Evolutionary conservation across 2,113 vertebrate genomes (phyloP).

Genomic region (Marmota flaviventris): DNA sequence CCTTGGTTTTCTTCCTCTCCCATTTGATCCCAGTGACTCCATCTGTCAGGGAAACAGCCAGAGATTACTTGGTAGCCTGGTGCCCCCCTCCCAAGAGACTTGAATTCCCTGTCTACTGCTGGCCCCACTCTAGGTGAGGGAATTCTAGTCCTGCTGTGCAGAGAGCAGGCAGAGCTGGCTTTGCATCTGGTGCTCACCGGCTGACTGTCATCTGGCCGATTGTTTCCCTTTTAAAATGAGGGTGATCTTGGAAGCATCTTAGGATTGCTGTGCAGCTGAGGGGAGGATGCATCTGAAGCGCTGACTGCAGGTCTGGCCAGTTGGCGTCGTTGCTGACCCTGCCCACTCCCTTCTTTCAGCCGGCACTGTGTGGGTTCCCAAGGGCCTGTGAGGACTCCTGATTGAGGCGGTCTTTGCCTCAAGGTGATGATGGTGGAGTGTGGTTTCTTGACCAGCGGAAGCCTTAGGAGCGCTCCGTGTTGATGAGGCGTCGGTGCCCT

Average conservation of each 20-base stretch:
- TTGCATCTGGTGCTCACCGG: background rate
- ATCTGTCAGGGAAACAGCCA: background rate
- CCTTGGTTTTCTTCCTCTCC: background rate
- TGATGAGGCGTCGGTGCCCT: background rate
- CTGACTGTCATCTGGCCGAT: background rate
- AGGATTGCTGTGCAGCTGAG: background rate
- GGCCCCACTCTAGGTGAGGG: background rate
- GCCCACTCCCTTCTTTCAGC: background rate
- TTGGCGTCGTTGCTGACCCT: background rate
- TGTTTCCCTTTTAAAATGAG: background rate
- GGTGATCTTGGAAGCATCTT: background rate
- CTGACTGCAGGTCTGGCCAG: background rate
- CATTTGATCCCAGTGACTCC: background rate
- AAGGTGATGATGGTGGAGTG: background rate
- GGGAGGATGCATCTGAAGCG: accelerated
- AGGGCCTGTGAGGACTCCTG: background rate
- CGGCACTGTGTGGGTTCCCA: background rate
- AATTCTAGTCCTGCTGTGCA: background rate
- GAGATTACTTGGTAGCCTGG: background rate
- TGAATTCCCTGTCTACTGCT: background rate
- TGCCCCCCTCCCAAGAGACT: background rate
- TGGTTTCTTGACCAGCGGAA: background rate
- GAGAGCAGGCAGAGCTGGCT: background rate
- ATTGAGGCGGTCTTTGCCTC: background rate
- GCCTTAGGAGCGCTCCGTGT: background rate